A percentile compares a stretch with the other conserved stretches of the same genome.
Conservation (phyloP, 2,888 invertebrate genomes). For the Pristionchus exspectatus region DNA sequence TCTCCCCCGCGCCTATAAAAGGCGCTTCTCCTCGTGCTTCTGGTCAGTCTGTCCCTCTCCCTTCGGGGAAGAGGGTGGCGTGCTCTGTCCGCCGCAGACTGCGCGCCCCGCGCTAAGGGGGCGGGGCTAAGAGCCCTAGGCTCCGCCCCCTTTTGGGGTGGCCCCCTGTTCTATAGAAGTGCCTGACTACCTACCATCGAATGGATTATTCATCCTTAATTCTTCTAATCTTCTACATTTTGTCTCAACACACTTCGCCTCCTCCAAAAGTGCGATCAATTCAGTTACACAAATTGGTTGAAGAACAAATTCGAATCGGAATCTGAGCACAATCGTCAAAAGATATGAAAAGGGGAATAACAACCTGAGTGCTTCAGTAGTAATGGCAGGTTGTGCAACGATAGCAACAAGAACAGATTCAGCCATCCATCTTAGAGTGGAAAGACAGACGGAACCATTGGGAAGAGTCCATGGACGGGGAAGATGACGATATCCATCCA, state of each 20-base stretch:
- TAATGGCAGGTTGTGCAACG: slow-evolving; percentile 69
- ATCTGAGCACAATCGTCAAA: neutral
- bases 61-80: too few species aligned
- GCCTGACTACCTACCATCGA: slow-evolving; percentile 58
- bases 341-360: neutral
- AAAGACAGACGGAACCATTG: slow-evolving; percentile 63
- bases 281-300: slow-evolving; percentile 70
- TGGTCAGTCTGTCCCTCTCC: too few species aligned
- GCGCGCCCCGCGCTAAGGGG: too few species aligned
- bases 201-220: slow-evolving; percentile 61
- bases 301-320: slow-evolving; percentile 70
- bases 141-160: too few species aligned
- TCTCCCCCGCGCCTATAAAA: too few species aligned
- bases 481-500: slow-evolving; percentile 54
- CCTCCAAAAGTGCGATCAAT: slow-evolving; percentile 66
- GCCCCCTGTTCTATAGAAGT: too few species aligned
- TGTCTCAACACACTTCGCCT: slow-evolving; percentile 61
- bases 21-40: too few species aligned
- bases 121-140: too few species aligned
- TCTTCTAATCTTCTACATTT: slow-evolving; percentile 57
- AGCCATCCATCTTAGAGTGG: slow-evolving; percentile 72
- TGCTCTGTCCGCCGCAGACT: too few species aligned
- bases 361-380: slow-evolving; percentile 63
- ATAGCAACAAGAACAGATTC: slow-evolving; percentile 72
- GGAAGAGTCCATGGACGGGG: slow-evolving; percentile 74